phyloP scores from a whole-genome alignment of 2,888 invertebrate genomes.

The Leptothorax acervorum region DNA sequence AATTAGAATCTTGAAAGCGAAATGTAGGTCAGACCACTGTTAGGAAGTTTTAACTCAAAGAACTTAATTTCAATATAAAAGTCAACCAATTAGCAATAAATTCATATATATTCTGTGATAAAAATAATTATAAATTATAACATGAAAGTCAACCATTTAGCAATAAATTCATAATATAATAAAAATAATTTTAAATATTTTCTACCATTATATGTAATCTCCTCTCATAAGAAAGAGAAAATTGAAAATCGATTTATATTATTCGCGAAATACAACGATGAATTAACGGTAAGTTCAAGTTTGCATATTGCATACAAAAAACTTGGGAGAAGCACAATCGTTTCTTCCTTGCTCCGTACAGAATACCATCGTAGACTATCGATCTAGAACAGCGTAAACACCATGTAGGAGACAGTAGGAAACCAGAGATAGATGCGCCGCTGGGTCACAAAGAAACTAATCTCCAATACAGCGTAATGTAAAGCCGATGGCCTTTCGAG shows the following conservation, averaged over 20 bases:
- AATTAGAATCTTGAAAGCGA: neutral
- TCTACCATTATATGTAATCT: neutral
- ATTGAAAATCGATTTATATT: neutral
- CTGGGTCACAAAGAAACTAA: conserved; percentile 51
- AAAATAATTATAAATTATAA: neutral
- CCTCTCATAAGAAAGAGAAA: neutral
- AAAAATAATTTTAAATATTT: neutral
- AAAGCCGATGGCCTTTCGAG: conserved; percentile 42
- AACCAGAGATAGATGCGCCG: conserved; percentile 43
- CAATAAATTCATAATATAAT: neutral
- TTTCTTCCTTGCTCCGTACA: conserved; percentile 7
- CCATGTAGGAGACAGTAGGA: conserved; percentile 42
- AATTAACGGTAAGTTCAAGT: neutral
- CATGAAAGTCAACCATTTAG: neutral
- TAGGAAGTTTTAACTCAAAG: neutral
- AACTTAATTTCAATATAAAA: neutral
- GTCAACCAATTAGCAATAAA: neutral
- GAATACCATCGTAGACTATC: conserved; percentile 17
- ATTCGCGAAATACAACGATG: neutral
- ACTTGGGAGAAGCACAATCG: conserved; percentile 5
- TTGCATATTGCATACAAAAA: neutral
- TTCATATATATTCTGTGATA: neutral
- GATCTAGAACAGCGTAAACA: conserved; percentile 36
- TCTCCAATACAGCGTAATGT: conserved; percentile 54
- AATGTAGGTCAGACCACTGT: neutral